Base-by-base conservation (phyloP, 1,140 invertebrate species). In the Drosophila burlai region DNA sequence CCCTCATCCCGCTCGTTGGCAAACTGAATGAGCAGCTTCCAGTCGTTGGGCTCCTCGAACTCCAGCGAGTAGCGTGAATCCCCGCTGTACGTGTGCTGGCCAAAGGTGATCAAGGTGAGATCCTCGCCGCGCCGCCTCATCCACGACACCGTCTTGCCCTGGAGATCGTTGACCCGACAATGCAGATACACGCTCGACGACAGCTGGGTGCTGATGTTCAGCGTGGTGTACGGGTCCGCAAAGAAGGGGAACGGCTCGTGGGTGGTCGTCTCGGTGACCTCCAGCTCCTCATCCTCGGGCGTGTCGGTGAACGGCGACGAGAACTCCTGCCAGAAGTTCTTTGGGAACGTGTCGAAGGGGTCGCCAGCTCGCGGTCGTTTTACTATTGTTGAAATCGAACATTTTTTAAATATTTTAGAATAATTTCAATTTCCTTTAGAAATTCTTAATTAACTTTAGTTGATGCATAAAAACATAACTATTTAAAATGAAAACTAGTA, bases 141-240 rank as follows among this genome's bases (percentile, higher is more conserved):
- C 96, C 96, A 97, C 1, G 96, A 97, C 61, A 97, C 96, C 95
- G 95, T 96, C 93, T 96, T 96, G 67, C 96, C 96, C 26, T 95
- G 95, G 34, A 97, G 94, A 79, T 96, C 95, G 83, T 96, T 95
- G 10, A 97, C 95, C 76, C 95, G 94, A 84, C 96, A 97, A 78
- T 96, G 96, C 59, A 97, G 92, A 80, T 95, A 94, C 2, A 95
- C 95, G 36, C 94, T 94, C 26, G 94, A 94, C 0, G 95, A 95
- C 5, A 96, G 92, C 81, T 96, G 95, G 0, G 95, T 95, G 4
- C 95, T 96, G 76, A 96, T 94, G 83, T 96, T 96, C 47, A 94
- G 94, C 21, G 93, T 94, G 2, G 94, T 93, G 16, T 93, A 92
- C 34, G 94, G 94, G 75, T 95, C 95, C 73, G 95, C 95, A 80